Percentiles rank a stretch among this genome's conserved stretches.
Conservation (phyloP, 2,797 vertebrate genomes). For the Tympanoctomys barrerae region DNA sequence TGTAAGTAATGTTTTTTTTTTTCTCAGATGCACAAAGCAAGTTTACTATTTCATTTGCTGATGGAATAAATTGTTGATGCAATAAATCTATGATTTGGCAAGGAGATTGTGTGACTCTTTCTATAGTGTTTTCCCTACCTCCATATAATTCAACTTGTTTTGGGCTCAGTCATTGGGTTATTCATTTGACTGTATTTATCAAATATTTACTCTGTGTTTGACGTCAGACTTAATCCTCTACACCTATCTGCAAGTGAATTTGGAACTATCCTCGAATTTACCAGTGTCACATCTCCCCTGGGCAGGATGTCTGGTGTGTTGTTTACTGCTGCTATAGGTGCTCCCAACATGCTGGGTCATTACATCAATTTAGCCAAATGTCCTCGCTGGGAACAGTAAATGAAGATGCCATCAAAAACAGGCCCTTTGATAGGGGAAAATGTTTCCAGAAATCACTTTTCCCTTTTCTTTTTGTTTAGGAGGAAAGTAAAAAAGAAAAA, state of each 20-base stretch:
- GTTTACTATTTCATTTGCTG: slow-evolving; percentile 20
- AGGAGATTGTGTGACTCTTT: neutral
- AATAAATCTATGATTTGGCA: neutral
- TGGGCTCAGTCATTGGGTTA: neutral
- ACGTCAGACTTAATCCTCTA: neutral
- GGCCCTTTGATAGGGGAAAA: neutral
- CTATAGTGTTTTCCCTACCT: neutral
- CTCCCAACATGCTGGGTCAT: neutral
- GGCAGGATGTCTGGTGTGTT: neutral
- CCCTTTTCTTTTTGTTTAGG: neutral
- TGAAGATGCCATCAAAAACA: neutral
- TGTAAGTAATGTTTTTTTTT: neutral
- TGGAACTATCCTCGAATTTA: neutral
- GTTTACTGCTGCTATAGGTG: neutral
- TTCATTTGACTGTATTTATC: neutral
- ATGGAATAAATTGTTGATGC: neutral
- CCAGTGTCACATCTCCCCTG: accelerated
- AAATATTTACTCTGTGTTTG: slow-evolving; percentile 7
- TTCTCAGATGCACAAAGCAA: slow-evolving; percentile 13
- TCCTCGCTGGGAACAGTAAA: neutral
- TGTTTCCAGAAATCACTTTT: neutral
- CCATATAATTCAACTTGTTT: neutral
- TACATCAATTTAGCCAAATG: neutral
- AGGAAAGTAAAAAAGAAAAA: neutral
- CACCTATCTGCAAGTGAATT: neutral